Conservation (phyloP, 2,797 vertebrate genomes). For the Meda fulgida region DNA sequence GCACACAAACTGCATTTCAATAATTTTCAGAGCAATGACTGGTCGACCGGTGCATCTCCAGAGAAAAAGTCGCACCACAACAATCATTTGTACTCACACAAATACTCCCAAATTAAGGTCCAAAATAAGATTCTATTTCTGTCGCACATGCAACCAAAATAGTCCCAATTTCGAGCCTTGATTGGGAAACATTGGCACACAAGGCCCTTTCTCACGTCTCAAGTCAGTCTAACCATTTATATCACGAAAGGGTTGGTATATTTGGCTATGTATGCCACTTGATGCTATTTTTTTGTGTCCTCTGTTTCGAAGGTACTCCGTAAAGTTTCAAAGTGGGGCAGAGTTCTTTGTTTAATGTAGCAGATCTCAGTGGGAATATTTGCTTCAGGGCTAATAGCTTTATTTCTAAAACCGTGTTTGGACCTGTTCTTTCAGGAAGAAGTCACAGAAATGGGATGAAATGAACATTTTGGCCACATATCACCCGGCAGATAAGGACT, state of each 20-base stretch:
- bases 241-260: not conserved
- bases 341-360: conserved; percentile 64
- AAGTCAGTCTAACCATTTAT: not conserved
- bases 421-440: conserved; percentile 84
- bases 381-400: conserved; percentile 48
- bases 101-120: no score
- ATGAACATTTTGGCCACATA: conserved; percentile 99
- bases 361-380: conserved; percentile 54
- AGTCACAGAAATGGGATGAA: conserved; percentile 98
- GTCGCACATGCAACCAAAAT: no score
- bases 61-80: no score
- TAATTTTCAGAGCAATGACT: no score
- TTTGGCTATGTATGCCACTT: conserved; percentile 31
- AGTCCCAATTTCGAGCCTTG: no score
- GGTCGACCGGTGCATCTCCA: no score
- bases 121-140: no score
- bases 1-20: no score
- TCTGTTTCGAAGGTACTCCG: not conserved
- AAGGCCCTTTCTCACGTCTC: no score
- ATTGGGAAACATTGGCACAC: no score
- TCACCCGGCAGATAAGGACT: conserved; percentile 96
- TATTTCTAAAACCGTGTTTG: conserved; percentile 51
- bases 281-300: conserved; percentile 9
- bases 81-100: no score
- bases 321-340: conserved; percentile 62